Evolutionary conservation across 1,140 invertebrate genomes (phyloP).

Genomic region (Daktulosphaira vitifoliae): DNA sequence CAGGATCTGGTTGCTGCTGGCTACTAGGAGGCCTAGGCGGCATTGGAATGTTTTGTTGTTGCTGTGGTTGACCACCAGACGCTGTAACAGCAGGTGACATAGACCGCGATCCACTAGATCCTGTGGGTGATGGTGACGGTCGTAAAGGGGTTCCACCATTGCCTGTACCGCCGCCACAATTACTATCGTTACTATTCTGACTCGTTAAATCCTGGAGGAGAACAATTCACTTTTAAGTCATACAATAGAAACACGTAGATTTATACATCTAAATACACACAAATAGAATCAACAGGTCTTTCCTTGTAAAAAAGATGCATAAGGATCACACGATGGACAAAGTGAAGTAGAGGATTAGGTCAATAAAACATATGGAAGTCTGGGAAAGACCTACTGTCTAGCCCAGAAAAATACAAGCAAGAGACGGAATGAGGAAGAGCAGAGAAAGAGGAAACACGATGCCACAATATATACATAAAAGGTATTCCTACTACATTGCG

Average conservation of each 20-base stretch:
- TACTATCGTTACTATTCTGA: slow-evolving; percentile 73
- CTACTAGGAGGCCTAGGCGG: slow-evolving; percentile 61
- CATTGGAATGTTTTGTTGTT: slow-evolving; percentile 47
- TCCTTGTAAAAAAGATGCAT: slow-evolving; percentile 26
- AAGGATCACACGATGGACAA: not conserved
- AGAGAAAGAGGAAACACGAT: slow-evolving; percentile 23
- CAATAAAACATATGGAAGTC: slow-evolving; percentile 29
- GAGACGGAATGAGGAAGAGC: slow-evolving; percentile 30
- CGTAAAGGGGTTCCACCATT: slow-evolving; percentile 67
- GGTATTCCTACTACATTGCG: slow-evolving; percentile 27
- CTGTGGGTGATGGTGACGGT: slow-evolving; percentile 84
- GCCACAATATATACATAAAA: slow-evolving; percentile 21
- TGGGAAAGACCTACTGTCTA: slow-evolving; percentile 28
- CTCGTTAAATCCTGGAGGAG: slow-evolving; percentile 69
- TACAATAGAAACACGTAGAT: not conserved
- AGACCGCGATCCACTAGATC: slow-evolving; percentile 83
- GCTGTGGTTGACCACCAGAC: slow-evolving; percentile 41
- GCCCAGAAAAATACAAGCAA: slow-evolving; percentile 14
- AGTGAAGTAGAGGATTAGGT: not conserved
- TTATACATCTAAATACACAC: not conserved
- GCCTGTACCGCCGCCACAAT: slow-evolving; percentile 56
- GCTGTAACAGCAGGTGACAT: slow-evolving; percentile 92
- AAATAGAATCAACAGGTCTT: slow-evolving; percentile 31
- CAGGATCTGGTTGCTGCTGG: slow-evolving; percentile 59
- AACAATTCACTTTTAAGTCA: slow-evolving; percentile 34